Percentiles rank a stretch among this genome's conserved stretches.
These are phyloP conservation scores for Ylistrum balloti DNA, from an alignment of 1,140 invertebrate species.

Conservation along the genomic window DNA sequence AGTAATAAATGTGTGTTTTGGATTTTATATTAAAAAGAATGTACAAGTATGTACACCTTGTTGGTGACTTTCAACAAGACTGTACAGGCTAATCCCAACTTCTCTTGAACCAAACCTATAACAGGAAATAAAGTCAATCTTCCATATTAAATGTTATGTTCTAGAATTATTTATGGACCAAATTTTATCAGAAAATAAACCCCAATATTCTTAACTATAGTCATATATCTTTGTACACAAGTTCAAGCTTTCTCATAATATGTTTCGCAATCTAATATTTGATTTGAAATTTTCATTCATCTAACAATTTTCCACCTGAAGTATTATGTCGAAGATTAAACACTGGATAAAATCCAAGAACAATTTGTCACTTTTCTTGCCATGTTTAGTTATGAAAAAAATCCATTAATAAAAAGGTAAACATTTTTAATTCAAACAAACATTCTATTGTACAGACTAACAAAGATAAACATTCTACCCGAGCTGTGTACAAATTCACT, in stretches of 20 bases:
- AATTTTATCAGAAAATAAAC: no score
- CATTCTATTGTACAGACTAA: neutral
- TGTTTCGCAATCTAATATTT: neutral
- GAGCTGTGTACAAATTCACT: neutral
- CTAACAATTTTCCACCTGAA: neutral
- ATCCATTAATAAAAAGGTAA: neutral
- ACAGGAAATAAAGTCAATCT: no score
- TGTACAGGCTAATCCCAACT: no score
- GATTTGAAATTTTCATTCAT: constrained; percentile 3
- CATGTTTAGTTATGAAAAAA: neutral
- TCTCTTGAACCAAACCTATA: no score
- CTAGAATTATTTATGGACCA: no score
- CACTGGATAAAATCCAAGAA: neutral
- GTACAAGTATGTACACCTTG: no score
- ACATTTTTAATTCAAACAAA: neutral
- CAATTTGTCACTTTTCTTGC: neutral
- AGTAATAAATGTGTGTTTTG: no score
- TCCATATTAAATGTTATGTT: no score
- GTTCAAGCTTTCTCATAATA: neutral
- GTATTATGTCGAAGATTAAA: neutral
- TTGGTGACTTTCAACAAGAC: no score
- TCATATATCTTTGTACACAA: no score
- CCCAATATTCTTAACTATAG: no score
- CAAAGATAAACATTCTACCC: neutral
- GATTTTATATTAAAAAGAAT: no score